These are phyloP conservation scores for Trichonephila clavipes DNA, from an alignment of 1,140 invertebrate species.

Conservation along the genomic window DNA sequence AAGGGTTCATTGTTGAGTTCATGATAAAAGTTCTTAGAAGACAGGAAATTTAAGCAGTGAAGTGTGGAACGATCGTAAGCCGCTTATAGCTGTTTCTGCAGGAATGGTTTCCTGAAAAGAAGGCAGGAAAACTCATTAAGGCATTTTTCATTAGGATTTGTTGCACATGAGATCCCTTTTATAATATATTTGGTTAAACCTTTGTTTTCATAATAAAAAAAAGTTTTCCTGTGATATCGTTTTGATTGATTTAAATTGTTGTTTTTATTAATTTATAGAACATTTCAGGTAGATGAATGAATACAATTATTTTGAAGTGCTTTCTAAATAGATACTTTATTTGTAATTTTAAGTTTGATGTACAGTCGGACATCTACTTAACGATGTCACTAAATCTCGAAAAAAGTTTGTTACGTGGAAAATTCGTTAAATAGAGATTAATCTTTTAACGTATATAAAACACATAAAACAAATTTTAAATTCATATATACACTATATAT, in stretches of 20 bases:
- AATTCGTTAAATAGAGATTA: too few species aligned
- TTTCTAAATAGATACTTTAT: too few species aligned
- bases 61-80: constrained; percentile 50
- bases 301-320: background rate
- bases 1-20: constrained; percentile 44
- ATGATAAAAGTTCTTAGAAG: constrained; percentile 29
- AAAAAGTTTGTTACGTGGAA: too few species aligned
- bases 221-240: background rate
- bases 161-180: background rate
- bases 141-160: constrained; percentile 45
- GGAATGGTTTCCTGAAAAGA: constrained; percentile 2
- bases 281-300: background rate
- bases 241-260: background rate
- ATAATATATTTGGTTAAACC: background rate
- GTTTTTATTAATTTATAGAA: background rate
- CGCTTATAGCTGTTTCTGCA: constrained; percentile 39
- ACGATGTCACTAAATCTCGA: too few species aligned
- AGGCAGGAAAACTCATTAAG: constrained; percentile 53
- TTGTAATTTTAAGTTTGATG: too few species aligned
- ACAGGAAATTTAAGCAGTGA: constrained; percentile 52
- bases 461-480: too few species aligned
- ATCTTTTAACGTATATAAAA: too few species aligned
- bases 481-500: too few species aligned
- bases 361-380: too few species aligned
- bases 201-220: background rate